Base-by-base conservation (phyloP, 2,797 vertebrate genomes). In the Mustela erminea region DNA sequence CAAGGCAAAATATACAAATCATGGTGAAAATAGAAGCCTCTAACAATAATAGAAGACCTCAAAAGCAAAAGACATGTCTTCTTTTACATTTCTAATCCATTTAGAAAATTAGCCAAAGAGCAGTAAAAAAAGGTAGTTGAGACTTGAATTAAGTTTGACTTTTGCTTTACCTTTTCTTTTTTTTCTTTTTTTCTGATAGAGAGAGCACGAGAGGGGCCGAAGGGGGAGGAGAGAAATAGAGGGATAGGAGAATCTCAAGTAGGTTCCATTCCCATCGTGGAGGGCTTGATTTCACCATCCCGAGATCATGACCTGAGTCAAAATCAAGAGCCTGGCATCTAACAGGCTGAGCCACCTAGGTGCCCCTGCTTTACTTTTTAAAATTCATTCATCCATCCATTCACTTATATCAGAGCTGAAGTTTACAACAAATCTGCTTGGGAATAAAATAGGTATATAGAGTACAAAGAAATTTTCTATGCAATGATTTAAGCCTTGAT, bases 401-500 rank as follows among this genome's bases (percentile, higher is more conserved):
- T 52, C 18, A 54, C 52, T 78, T 54, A 52, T 10, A 78, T 21
- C 13, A 18, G 49, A 81, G 10, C 3, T 82, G 32, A 84, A 80
- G 13, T 64, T 83, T 27, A 56, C 4, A 90, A 41, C 43, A 94
- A 35, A 41, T 87, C 23, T 64, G 2, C 15, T 72, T 92, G 14
- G 43, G n/a, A 83, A 86, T 58, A 94, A 93, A 83, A 54, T 68
- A 18, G 4, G 3, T 62, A 15, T 17, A 38, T 54, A 41, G 56
- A 80, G 11, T 32, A 72, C 72, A 80, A 49, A 95, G 77, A 88
- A 29, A 74, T 66, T 23, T 90, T 77, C 66, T 54, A 14, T 0
- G 2, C 21, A 52, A 86, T 81, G 52, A 88, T 77, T 96, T 83
- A 91, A 68, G 70, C 62, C 52, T 95, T 93, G 66, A 68, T 25